Evolutionary conservation across 2,888 invertebrate species (phyloP).

Genomic region (Girardia tigrina): DNA sequence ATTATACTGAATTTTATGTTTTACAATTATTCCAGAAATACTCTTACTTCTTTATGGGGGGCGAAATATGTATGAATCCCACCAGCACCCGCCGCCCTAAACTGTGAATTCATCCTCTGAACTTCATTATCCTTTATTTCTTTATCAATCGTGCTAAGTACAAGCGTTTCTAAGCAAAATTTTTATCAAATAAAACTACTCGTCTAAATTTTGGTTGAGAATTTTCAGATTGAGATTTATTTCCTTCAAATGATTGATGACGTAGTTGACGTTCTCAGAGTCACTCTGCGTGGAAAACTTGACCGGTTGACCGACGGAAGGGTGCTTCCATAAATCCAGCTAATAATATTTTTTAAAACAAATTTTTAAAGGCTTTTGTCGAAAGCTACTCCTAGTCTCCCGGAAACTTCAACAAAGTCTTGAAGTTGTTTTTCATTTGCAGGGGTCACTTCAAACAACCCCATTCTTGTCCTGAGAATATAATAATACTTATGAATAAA

Average conservation of each 20-base stretch:
- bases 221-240: not conserved
- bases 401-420: not conserved
- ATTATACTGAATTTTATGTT: not conserved
- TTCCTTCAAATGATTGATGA: not conserved
- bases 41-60: not conserved
- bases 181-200: not conserved
- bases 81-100: not conserved
- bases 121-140: not conserved
- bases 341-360: too few species aligned
- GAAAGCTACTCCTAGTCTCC: not conserved
- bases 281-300: not conserved
- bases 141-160: not conserved
- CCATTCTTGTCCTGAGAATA: not conserved
- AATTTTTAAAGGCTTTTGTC: too few species aligned
- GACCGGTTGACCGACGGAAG: not conserved
- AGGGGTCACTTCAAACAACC: not conserved
- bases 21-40: not conserved
- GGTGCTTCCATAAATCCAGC: conserved; percentile 6
- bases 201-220: not conserved
- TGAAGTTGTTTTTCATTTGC: not conserved
- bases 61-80: not conserved
- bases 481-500: too few species aligned
- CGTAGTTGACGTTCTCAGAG: not conserved
- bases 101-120: not conserved
- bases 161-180: too few species aligned